Evolutionary conservation across 2,797 vertebrate genomes (phyloP), one percentile per base, ranked within the genome.

Genomic region (Falco naumanni): DNA sequence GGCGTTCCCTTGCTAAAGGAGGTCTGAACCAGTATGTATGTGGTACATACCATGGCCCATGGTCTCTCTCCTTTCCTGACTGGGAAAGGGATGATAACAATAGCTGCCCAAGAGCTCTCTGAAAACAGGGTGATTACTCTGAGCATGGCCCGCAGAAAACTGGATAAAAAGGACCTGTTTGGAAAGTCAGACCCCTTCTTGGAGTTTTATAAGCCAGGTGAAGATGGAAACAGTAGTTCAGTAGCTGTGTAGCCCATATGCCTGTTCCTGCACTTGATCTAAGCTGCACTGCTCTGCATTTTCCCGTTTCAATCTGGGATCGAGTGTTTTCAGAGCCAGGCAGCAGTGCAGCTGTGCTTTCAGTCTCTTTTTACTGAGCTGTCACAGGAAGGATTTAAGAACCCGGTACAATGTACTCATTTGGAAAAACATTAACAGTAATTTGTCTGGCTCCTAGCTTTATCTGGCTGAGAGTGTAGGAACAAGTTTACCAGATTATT

Each of bases 1-100:
- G 53, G 51, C 63, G 34, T 43, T 10, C 22, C 13, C 34, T 51
- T 34, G 48, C 51, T 66, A 28, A 37, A 66, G 41, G 29, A 56
- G 20, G 31, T 37, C 29, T 48, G 60, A 66, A 31, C 11, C 50
- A 20, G 6, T 3, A 12, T 1, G 2, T 34, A 7, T 0, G 0
- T 16, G 22, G 26, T 25, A 9, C 2, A 0, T n/a, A 29, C 21
- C 25, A 7, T 43, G 26, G 13, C 48, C 24, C 33, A 14, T 16
- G 63, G 57, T 25, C 66, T 48, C 91, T 31, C 12, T 65, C 26
- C 6, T 31, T 33, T 43, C 41, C 41, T 41, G 41, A 13, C 41
- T 41, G 41, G 41, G 41, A 41, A 41, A 41, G 41, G 41, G 41
- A 41, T 41, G 41, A 41, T 41, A 41, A 41, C 41, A 41, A 41